phyloP scores from a whole-genome alignment of 2,888 invertebrate species.

The Crocallis elinguaria region DNA sequence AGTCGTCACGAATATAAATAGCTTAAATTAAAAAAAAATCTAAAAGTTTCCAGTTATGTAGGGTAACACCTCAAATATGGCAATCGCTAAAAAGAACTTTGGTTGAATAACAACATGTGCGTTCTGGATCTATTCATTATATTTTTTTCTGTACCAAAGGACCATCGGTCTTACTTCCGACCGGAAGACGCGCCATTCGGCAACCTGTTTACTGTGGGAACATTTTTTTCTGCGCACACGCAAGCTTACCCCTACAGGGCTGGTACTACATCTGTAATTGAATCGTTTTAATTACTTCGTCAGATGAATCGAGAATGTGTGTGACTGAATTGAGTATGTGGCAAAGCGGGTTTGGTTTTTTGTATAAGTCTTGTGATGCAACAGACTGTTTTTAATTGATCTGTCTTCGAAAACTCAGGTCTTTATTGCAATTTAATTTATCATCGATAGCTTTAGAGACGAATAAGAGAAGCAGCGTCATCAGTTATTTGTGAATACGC shows the following conservation, averaged over 20 bases:
- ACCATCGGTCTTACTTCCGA: constrained; percentile 81
- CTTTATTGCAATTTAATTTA: no score
- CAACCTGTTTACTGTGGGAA: constrained; percentile 82
- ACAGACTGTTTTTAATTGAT: constrained; percentile 13
- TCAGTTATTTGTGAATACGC: no score
- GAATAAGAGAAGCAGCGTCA: no score
- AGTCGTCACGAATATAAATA: no score
- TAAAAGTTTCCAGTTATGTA: neutral
- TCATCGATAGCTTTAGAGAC: no score
- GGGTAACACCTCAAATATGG: neutral
- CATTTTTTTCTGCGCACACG: constrained; percentile 62
- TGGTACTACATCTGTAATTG: constrained; percentile 55
- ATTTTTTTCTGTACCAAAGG: constrained; percentile 64
- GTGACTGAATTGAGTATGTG: constrained; percentile 14
- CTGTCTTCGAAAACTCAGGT: no score
- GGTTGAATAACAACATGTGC: constrained; percentile 65
- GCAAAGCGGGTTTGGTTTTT: constrained; percentile 31
- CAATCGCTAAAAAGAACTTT: constrained; percentile 19
- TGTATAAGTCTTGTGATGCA: constrained; percentile 11
- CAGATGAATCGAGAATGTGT: constrained; percentile 20
- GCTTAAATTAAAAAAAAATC: neutral
- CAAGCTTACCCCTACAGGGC: constrained; percentile 54
- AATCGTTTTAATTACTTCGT: constrained; percentile 48
- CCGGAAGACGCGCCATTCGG: constrained; percentile 77
- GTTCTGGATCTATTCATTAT: constrained; percentile 64